Conservation (phyloP, 2,888 invertebrate genomes). For the Leptinotarsa tumamoca region DNA sequence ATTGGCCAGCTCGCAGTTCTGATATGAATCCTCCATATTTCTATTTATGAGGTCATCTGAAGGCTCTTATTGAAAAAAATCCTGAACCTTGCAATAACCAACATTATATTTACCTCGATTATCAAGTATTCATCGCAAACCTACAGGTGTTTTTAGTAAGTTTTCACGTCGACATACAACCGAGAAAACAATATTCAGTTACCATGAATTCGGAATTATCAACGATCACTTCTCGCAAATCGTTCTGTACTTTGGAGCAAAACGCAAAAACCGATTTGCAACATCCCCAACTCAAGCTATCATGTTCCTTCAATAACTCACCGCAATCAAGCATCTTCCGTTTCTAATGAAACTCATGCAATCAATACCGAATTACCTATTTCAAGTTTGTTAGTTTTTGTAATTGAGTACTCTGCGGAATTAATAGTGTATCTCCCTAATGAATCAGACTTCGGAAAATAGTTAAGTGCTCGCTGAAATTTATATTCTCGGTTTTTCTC, state of each 20-base stretch:
- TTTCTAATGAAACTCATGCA: slow-evolving; percentile 15
- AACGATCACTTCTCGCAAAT: not conserved
- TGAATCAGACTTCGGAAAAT: slow-evolving; percentile 31
- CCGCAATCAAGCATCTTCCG: slow-evolving; percentile 10
- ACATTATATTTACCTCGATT: no score
- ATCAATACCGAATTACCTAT: slow-evolving; percentile 24
- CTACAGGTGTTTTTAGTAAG: no score
- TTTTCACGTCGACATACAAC: no score
- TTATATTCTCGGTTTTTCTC: slow-evolving; percentile 41
- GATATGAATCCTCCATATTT: no score
- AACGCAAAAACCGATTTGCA: not conserved
- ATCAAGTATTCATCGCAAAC: no score
- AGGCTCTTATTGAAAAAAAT: no score
- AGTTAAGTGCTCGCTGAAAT: slow-evolving; percentile 43
- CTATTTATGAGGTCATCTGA: no score
- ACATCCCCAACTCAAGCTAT: not conserved
- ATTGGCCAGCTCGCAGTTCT: no score
- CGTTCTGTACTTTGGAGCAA: not conserved
- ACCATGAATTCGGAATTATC: not conserved
- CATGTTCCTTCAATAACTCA: not conserved
- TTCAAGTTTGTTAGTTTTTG: slow-evolving; percentile 25
- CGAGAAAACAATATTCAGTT: no score
- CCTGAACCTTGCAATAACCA: no score
- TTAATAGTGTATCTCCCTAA: slow-evolving; percentile 37
- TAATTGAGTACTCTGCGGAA: slow-evolving; percentile 29